Evolutionary conservation across 2,888 invertebrate genomes (phyloP), one percentile per base, ranked within the genome.

Genomic region (Pomacea canaliculata): DNA sequence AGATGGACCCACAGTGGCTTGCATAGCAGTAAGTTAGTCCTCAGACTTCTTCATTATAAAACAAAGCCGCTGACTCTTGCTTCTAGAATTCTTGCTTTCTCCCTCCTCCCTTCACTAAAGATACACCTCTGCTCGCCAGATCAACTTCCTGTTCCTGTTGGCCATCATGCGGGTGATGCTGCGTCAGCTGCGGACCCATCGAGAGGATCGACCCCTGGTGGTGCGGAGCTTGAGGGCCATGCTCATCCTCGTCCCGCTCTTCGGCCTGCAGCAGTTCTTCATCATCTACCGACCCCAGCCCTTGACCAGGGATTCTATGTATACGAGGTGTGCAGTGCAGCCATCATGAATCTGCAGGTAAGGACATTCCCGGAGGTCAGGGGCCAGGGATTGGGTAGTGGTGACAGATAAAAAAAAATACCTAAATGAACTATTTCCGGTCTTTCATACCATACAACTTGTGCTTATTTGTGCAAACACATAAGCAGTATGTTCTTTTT

Each of bases 221-320:
- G 48, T 88, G 66, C 80, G 85, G 27, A 88, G 88, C 1, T 73
- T 89, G 67, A 88, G 88, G 76, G 90, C 90, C 1, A 87, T 85
- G 3, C 85, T 88, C 76, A 87, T 90, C 74, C 80, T 90, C 56
- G 83, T 89, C 2, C 89, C 89, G 0, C 79, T 89, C 78, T 90
- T 90, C 78, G 90, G 90, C 9, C 80, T 89, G 12, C 89, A 89
- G 74, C 83, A 88, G 73, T 83, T 87, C 62, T 80, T 88, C 13
- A 88, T 89, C 60, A 85, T 89, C 19, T 89, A 89, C 82, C 79
- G 88, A 49, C 89, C 89, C 5, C 73, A 71, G 12, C 76, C 78
- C 1, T 78, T 0, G 71, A 76, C 2, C 71, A 80, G 5, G 81
- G 82, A 23, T 80, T 81, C 63, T 74, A 83, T 19, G 84, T 83